Conservation (phyloP, 2,797 vertebrate genomes). For the Halcyon leucocephala region DNA sequence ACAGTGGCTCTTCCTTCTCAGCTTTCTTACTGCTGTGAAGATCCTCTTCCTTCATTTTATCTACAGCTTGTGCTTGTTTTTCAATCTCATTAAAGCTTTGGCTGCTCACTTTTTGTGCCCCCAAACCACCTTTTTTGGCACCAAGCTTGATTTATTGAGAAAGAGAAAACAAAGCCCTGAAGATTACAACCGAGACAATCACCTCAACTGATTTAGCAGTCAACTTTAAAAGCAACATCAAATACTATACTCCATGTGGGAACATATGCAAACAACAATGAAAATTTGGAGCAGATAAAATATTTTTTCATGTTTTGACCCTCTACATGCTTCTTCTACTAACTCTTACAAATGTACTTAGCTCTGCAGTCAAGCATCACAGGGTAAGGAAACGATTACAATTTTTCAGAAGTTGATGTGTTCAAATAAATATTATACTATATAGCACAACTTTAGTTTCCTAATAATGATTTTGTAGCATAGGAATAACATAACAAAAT, state of each 20-base stretch:
- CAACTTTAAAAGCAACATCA: neutral
- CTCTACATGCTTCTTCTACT: neutral
- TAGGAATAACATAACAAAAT: neutral
- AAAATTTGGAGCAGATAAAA: neutral
- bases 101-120: constrained; percentile 92
- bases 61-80: constrained; percentile 91
- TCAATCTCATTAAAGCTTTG: constrained; percentile 90
- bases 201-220: neutral
- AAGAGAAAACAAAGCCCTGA: neutral
- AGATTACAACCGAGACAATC: neutral
- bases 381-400: neutral
- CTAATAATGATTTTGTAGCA: neutral
- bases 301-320: neutral
- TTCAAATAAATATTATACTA: neutral
- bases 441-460: neutral
- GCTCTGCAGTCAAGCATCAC: neutral
- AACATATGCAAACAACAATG: neutral
- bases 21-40: constrained; percentile 56
- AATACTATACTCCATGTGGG: neutral
- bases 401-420: neutral
- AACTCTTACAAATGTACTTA: neutral
- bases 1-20: constrained; percentile 84
- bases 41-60: constrained; percentile 84
- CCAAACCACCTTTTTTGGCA: constrained; percentile 90
- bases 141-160: constrained; percentile 82